Evolutionary conservation across 2,888 invertebrate species (phyloP).

Genomic region (Oligia fasciuncula): DNA sequence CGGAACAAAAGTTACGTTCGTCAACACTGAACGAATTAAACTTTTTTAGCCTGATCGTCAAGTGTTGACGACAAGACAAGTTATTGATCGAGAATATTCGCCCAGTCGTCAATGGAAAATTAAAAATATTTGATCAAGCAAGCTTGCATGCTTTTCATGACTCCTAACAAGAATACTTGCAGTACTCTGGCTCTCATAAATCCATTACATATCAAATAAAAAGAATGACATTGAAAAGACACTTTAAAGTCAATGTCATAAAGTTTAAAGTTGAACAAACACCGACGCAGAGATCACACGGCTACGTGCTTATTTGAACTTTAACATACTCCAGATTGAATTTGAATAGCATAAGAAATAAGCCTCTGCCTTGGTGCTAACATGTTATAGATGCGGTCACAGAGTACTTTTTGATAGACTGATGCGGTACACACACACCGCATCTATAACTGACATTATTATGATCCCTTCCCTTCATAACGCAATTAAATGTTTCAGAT

Average conservation of each 20-base stretch:
- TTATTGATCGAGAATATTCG: too few relatives aligned
- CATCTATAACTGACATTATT: not conserved
- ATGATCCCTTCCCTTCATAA: not conserved
- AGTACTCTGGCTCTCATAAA: not conserved
- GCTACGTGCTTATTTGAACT: not conserved
- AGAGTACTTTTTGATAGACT: too few relatives aligned
- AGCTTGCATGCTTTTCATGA: not conserved
- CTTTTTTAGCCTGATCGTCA: too few relatives aligned
- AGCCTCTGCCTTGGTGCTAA: too few relatives aligned
- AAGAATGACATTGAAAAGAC: not conserved
- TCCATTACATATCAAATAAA: not conserved
- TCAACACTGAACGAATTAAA: too few relatives aligned
- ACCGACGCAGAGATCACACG: not conserved
- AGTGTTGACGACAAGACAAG: too few relatives aligned
- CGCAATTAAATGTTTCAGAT: constrained; percentile 40
- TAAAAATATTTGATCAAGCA: not conserved
- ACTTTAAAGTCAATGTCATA: not conserved
- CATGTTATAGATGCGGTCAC: too few relatives aligned
- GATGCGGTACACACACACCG: too few relatives aligned
- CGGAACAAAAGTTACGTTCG: too few relatives aligned
- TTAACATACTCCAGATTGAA: constrained; percentile 2
- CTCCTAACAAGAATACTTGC: not conserved
- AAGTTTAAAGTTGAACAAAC: constrained; percentile 1
- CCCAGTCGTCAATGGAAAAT: too few relatives aligned
- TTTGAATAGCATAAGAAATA: constrained; percentile 3